Percentiles rank a stretch among this genome's conserved stretches.
Evolutionary conservation across 2,113 vertebrate species (phyloP).

Genomic region (Tragelaphus scriptus): DNA sequence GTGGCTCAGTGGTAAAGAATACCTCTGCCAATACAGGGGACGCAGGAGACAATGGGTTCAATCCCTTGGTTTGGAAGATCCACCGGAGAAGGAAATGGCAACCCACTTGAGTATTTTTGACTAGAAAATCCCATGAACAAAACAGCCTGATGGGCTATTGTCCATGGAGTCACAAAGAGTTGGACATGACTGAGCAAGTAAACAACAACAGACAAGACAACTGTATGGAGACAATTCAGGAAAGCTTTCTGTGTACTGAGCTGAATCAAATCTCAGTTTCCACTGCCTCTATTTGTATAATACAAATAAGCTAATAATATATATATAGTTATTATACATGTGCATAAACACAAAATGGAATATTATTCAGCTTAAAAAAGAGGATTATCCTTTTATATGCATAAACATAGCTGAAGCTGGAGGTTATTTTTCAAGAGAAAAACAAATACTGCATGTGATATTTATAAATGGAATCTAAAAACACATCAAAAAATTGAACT

Average conservation of each 20-base stretch:
- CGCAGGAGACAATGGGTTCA: not conserved
- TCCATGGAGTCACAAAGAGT: not conserved
- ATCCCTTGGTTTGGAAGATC: not conserved
- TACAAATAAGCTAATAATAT: not conserved
- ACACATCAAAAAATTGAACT: not conserved
- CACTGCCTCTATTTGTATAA: not conserved
- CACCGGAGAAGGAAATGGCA: not conserved
- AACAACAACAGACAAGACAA: not conserved
- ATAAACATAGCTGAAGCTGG: not conserved
- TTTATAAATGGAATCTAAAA: not conserved
- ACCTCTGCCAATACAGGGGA: not conserved
- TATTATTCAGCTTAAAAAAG: not conserved
- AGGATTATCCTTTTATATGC: not conserved
- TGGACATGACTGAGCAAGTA: not conserved
- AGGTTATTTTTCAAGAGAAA: not conserved
- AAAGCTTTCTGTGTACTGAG: not conserved
- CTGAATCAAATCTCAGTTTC: not conserved
- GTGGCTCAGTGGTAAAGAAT: not conserved
- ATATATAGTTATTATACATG: not conserved
- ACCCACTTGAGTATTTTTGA: not conserved
- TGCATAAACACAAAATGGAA: not conserved
- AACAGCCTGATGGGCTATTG: not conserved
- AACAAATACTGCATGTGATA: not conserved
- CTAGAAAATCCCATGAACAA: not conserved
- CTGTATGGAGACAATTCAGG: not conserved